Evolutionary conservation across 2,797 vertebrate species (phyloP), one percentile per base, ranked within the genome.

Genomic region (Eulemur coronatus): DNA sequence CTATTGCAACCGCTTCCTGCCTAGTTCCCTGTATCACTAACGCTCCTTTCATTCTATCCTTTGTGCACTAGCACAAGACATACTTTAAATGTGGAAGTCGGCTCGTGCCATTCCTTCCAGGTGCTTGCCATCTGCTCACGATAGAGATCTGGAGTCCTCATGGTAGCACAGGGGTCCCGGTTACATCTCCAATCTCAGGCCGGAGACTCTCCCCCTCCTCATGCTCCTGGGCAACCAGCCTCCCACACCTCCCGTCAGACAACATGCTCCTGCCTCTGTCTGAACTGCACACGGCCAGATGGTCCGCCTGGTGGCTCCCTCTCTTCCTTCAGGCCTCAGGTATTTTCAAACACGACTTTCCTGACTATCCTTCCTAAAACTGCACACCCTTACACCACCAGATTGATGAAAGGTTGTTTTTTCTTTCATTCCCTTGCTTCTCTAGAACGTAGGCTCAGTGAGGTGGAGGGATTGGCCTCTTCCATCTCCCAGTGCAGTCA

Each of bases 61-160:
- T 35, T 18, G 22, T 41, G 24, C 18, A 22, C 8, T 2, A 75
- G 7, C 15, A 18, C 11, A 7, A 4, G 35, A 22, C 2, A 13
- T 0, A 30, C 38, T 38, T 20, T 30, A n/a, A 22, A 17, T 2
- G 3, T 0, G 7, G 26, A 10, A 5, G 14, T 33, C 41, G 12
- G 17, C 28, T 9, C 12, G 6, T 0, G 0, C 17, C 17, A 26
- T 10, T 43, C n/a, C 26, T 38, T 48, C 67, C 24, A 4, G 4
- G 1, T 18, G 43, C 2, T 26, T 52, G 63, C 26, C 26, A 22
- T 7, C 17, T 5, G 13, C 7, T n/a, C 18, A 0, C 2, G 4
- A 4, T 41, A 10, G 26, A 30, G 59, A 41, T 18, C 33, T 20
- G 9, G 7, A 22, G 38, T 65, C 33, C 38, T 30, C 0, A 10